Conservation (phyloP, 2,888 invertebrate species). For the Leptinotarsa rubiginosa region DNA sequence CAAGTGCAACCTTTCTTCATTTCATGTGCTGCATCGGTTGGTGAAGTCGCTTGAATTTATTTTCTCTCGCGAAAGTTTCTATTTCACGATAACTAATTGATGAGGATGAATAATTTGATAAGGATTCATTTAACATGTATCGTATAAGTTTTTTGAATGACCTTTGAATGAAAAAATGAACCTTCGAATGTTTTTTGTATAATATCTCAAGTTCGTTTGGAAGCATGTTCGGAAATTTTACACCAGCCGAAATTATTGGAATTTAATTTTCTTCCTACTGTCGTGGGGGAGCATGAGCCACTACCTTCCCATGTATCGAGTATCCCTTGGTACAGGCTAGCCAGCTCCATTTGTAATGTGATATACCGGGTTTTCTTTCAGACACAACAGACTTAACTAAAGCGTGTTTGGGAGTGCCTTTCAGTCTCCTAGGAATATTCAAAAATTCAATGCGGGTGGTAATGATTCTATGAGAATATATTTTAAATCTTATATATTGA, state of each 20-base stretch:
- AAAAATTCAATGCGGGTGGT: slow-evolving; percentile 23
- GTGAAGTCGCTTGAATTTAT: too few species aligned
- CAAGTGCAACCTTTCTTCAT: not conserved
- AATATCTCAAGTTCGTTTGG: too few species aligned
- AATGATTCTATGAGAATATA: not conserved
- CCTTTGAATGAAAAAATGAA: too few species aligned
- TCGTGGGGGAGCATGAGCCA: not conserved
- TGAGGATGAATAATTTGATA: too few species aligned
- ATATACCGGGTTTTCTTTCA: slow-evolving; percentile 26
- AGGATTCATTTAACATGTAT: too few species aligned
- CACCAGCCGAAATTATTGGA: too few species aligned
- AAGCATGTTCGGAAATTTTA: too few species aligned
- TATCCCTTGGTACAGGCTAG: slow-evolving; percentile 27
- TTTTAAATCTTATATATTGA: not conserved
- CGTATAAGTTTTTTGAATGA: too few species aligned
- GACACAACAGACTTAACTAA: slow-evolving; percentile 25
- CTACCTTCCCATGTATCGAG: slow-evolving; percentile 7
- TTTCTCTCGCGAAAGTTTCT: too few species aligned
- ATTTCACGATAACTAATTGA: too few species aligned
- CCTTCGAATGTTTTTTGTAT: too few species aligned
- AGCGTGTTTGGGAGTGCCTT: slow-evolving; percentile 28
- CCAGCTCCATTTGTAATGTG: slow-evolving; percentile 37
- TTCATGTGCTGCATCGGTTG: not conserved
- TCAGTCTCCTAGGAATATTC: slow-evolving; percentile 22
- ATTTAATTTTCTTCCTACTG: not conserved